A percentile compares a stretch with the other conserved stretches of the same genome.
These are phyloP conservation scores for Bergia sp. DNA, from an alignment of 92 coral and sea anemone species.

Conservation along the genomic window DNA sequence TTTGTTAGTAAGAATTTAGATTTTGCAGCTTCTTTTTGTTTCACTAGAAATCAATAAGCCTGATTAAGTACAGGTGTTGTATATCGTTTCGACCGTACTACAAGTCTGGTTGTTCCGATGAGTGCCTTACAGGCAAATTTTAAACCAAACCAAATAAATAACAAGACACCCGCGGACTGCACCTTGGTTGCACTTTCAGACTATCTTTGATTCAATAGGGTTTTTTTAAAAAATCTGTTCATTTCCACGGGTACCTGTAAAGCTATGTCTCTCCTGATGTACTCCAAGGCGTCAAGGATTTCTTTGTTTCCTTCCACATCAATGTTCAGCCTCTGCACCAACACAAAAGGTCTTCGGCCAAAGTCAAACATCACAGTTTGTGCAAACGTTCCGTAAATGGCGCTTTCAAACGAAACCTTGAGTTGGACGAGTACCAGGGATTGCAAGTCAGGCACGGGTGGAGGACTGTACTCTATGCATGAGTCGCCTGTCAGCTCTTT, in stretches of 20 bases:
- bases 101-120: too few relatives aligned
- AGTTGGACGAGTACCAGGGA: conserved; percentile 9
- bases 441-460: not conserved
- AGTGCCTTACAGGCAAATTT: too few relatives aligned
- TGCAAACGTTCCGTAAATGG: conserved; percentile 49
- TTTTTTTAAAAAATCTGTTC: not conserved
- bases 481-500: conserved; percentile 6
- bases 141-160: too few relatives aligned
- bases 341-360: conserved; percentile 48
- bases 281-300: conserved; percentile 3
- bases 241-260: conserved; percentile 9
- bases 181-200: not conserved
- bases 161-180: too few relatives aligned
- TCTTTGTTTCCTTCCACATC: conserved; percentile 50
- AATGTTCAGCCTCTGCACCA: conserved; percentile 52
- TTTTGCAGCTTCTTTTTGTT: too few relatives aligned
- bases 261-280: conserved; percentile 20
- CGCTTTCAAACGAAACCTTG: conserved; percentile 42
- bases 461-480: not conserved
- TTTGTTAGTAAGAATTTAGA: too few relatives aligned
- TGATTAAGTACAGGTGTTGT: too few relatives aligned
- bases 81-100: too few relatives aligned
- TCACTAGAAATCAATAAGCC: too few relatives aligned
- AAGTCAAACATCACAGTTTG: conserved; percentile 69
- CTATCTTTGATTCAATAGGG: too few relatives aligned